Percentiles rank a stretch among this genome's conserved stretches.
Conservation (phyloP, 1,140 invertebrate genomes). For the Phortica variegata region DNA sequence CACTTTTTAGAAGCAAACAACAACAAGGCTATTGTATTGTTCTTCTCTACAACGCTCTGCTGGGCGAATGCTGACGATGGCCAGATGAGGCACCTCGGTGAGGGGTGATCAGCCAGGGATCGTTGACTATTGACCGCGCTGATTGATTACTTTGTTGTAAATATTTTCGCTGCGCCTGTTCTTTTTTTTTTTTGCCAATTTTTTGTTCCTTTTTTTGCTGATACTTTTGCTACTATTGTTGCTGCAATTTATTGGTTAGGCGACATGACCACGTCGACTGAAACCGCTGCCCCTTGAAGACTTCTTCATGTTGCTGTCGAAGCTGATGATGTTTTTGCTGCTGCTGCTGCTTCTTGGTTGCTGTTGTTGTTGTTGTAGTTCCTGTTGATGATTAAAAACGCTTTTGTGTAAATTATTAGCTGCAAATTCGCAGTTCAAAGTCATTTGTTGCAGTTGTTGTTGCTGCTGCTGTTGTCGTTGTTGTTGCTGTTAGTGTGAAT, state of each 20-base stretch:
- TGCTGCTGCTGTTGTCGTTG: conserved; percentile 4
- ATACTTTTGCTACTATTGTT: conserved; percentile 1
- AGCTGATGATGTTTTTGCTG: conserved; percentile 19
- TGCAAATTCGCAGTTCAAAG: conserved; percentile 47
- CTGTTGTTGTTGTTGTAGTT: conserved; percentile 8
- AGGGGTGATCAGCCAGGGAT: conserved; percentile 14
- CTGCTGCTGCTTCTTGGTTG: conserved; percentile 7
- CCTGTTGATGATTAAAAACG: conserved; percentile 45
- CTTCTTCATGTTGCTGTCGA: conserved; percentile 5
- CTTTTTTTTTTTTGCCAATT: too few species aligned
- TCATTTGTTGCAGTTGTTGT: conserved; percentile 34
- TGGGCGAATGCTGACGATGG: neutral
- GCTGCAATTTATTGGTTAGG: too few species aligned
- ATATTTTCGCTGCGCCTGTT: conserved; percentile 14
- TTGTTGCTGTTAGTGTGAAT: conserved; percentile 30
- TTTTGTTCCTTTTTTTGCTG: conserved; percentile 1
- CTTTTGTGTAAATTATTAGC: conserved; percentile 54
- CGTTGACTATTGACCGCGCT: conserved; percentile 39
- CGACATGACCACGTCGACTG: too few species aligned
- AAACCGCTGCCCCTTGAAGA: too few species aligned
- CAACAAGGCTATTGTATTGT: too few species aligned
- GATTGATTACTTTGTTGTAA: conserved; percentile 50
- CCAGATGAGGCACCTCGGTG: conserved; percentile 1
- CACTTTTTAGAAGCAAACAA: neutral
- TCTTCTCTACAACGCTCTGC: neutral